These are phyloP conservation scores for Ptychochromis oligacanthus DNA, from an alignment of 2,113 vertebrate species.

Conservation along the genomic window DNA sequence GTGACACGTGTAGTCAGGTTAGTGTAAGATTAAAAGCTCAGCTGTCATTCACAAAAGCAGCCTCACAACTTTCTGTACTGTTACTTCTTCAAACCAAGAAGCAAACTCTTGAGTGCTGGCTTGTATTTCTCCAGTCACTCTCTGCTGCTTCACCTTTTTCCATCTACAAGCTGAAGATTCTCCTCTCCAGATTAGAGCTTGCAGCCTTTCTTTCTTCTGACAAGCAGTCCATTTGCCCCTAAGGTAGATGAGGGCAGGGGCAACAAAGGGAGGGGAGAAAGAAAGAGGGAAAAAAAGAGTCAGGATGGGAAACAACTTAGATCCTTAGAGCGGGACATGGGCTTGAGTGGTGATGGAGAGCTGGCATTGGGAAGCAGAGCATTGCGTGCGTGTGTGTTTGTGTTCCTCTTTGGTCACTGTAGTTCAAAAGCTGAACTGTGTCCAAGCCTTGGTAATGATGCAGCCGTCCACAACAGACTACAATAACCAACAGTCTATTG, in stretches of 20 bases:
- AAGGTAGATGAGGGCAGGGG: constrained; percentile 36
- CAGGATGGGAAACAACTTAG: constrained; percentile 64
- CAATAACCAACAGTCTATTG: constrained; percentile 81
- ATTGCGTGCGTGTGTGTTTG: constrained; percentile 81
- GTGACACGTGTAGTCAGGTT: constrained; percentile 15
- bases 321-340: constrained; percentile 62
- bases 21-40: not conserved
- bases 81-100: not conserved
- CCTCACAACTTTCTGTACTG: not conserved
- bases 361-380: constrained; percentile 70
- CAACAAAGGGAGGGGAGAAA: constrained; percentile 32
- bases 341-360: constrained; percentile 58
- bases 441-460: constrained; percentile 80
- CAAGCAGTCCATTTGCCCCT: constrained; percentile 53
- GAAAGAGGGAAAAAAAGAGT: constrained; percentile 28
- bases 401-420: constrained; percentile 76
- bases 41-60: not conserved
- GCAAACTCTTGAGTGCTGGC: not conserved
- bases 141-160: not conserved
- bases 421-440: constrained; percentile 79
- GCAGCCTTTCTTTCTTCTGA: constrained; percentile 27
- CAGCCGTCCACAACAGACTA: constrained; percentile 75
- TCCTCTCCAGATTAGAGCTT: not conserved
- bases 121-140: not conserved
- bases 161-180: not conserved